phyloP scores from a whole-genome alignment of 2,113 vertebrate species.

The Meriones unguiculatus region DNA sequence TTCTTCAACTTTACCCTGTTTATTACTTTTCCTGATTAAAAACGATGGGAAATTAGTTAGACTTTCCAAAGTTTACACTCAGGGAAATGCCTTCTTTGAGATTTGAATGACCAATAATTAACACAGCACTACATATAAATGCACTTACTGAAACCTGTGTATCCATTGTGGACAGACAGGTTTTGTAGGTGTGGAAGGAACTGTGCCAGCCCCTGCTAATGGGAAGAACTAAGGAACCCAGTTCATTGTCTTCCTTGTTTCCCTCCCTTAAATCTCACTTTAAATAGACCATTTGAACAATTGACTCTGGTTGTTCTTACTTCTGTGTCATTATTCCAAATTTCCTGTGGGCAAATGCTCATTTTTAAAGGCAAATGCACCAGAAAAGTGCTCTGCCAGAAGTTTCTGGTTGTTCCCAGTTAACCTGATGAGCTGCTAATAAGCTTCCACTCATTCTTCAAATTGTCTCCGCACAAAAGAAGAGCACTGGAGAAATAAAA shows the following conservation, averaged over 20 bases:
- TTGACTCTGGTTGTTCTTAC: not conserved
- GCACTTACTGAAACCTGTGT: not conserved
- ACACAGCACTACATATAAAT: not conserved
- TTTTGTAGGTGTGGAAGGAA: not conserved
- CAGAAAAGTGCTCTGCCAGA: not conserved
- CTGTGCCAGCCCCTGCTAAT: not conserved
- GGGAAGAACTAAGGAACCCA: not conserved
- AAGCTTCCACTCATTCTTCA: not conserved
- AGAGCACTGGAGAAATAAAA: not conserved
- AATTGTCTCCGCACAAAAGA: not conserved
- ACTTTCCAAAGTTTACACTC: not conserved
- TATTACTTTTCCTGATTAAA: not conserved
- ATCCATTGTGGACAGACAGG: not conserved
- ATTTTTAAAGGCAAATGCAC: constrained; percentile 3
- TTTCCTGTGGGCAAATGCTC: not conserved
- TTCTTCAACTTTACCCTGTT: not conserved
- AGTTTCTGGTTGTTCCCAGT: not conserved
- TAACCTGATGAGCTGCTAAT: not conserved
- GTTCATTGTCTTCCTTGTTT: not conserved
- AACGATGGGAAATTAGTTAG: not conserved
- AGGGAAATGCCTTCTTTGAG: not conserved
- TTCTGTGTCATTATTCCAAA: not conserved
- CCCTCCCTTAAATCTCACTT: constrained; percentile 7
- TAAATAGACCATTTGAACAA: not conserved
- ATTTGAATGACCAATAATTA: not conserved